phyloP scores from a whole-genome alignment of 1,140 invertebrate genomes.

The Ceratina australensis region DNA sequence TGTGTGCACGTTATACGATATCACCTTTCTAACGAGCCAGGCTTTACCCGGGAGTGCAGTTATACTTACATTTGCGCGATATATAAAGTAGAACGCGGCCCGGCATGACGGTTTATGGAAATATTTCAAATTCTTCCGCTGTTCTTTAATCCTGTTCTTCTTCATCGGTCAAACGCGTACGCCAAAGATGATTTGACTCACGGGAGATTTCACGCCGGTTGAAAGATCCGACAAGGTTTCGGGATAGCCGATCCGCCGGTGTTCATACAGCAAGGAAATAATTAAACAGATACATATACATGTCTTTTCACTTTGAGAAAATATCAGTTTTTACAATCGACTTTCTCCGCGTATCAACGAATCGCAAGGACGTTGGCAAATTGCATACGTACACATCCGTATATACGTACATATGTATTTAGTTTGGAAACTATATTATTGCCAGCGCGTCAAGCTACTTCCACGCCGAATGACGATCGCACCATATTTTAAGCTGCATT shows the following conservation, averaged over 20 bases:
- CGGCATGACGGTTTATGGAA: not conserved
- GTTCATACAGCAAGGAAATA: not conserved
- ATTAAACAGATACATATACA: not conserved
- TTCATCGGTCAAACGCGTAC: no score
- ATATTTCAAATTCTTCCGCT: not conserved
- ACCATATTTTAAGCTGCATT: no score
- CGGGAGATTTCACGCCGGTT: no score
- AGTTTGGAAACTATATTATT: no score
- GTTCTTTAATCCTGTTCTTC: no score
- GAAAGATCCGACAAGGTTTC: no score
- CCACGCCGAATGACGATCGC: no score
- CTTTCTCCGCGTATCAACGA: conserved; percentile 2
- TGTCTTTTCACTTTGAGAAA: not conserved
- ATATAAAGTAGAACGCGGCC: not conserved
- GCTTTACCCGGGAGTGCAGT: conserved; percentile 13
- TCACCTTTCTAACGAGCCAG: conserved; percentile 68
- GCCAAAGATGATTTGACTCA: no score
- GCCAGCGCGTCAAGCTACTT: no score
- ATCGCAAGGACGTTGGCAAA: not conserved
- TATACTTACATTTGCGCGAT: conserved; percentile 20
- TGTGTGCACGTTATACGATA: conserved; percentile 31
- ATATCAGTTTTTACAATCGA: conserved; percentile 4
- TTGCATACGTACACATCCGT: not conserved
- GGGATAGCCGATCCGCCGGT: no score
- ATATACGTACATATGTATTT: no score